phyloP scores from a whole-genome alignment of 1,140 invertebrate species.

The Drosophila erecta region DNA sequence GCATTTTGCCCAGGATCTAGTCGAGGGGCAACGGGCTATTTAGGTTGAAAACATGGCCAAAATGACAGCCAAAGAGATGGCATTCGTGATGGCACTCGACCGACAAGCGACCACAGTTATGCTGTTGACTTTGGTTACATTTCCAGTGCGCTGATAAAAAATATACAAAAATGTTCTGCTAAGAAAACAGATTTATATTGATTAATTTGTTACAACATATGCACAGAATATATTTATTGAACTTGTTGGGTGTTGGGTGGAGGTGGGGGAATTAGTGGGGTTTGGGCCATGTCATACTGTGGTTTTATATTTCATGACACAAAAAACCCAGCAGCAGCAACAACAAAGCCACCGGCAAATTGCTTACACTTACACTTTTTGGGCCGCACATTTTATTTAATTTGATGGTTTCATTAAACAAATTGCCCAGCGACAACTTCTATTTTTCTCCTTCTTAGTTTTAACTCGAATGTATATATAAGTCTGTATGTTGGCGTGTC shows the following conservation, averaged over 20 bases:
- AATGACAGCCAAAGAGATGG: slow-evolving; percentile 16
- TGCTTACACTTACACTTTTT: slow-evolving; percentile 68
- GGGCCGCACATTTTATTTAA: slow-evolving; percentile 71
- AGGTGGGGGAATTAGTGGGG: no score
- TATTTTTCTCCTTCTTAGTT: slow-evolving; percentile 15
- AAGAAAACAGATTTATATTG: not conserved
- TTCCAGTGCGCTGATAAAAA: slow-evolving; percentile 4
- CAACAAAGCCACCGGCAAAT: slow-evolving; percentile 44
- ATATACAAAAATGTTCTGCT: no score
- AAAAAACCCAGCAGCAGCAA: slow-evolving; percentile 27
- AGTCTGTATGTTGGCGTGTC: no score
- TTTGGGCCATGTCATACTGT: slow-evolving; percentile 55
- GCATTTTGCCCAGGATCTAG: slow-evolving; percentile 9
- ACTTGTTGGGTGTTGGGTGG: no score
- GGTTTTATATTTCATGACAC: slow-evolving; percentile 73
- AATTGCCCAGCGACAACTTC: slow-evolving; percentile 52
- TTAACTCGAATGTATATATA: no score
- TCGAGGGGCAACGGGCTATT: slow-evolving; percentile 15
- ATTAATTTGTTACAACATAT: no score
- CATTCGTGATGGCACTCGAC: no score
- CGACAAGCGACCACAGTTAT: slow-evolving; percentile 54
- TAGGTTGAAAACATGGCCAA: slow-evolving; percentile 19
- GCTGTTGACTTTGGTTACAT: slow-evolving; percentile 31
- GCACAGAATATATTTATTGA: no score
- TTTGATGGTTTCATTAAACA: slow-evolving; percentile 81